Evolutionary conservation across 2,797 vertebrate genomes (phyloP).

Genomic region (Cyclopterus lumpus): DNA sequence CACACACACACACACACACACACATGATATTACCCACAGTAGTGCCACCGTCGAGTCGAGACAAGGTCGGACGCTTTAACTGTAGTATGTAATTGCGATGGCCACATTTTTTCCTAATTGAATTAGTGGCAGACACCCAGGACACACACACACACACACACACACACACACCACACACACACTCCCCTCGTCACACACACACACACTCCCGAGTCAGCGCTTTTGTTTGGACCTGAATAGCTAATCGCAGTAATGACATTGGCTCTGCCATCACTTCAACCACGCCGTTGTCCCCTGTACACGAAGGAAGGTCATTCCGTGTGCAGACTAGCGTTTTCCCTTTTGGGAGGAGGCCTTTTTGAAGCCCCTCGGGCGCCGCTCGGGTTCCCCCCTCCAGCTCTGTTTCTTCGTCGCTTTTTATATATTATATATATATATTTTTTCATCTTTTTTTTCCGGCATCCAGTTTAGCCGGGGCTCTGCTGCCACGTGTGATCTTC

Average conservation of each 20-base stretch:
- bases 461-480: conserved; percentile 8
- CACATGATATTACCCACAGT: conserved; percentile 20
- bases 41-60: conserved; percentile 11
- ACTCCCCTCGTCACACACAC: conserved; percentile 33
- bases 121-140: conserved; percentile 58
- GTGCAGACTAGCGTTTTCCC: conserved; percentile 47
- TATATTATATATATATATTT: too few relatives aligned
- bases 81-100: conserved; percentile 52
- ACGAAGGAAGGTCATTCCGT: conserved; percentile 57
- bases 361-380: conserved; percentile 7
- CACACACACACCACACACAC: too few relatives aligned
- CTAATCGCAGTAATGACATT: conserved; percentile 64
- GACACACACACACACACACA: conserved; percentile 24
- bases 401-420: conserved; percentile 19
- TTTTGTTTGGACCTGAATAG: conserved; percentile 65
- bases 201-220: conserved; percentile 26
- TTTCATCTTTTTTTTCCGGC: conserved; percentile 9
- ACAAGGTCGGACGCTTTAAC: conserved; percentile 63
- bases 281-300: conserved; percentile 20
- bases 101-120: conserved; percentile 60
- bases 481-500: conserved; percentile 49
- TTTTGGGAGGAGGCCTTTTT: background rate
- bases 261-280: conserved; percentile 42
- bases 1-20: conserved; percentile 16
- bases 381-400: conserved; percentile 23